Conservation (phyloP, 64 coral and sea anemone genomes). For the Stichodactyla mertensii region DNA sequence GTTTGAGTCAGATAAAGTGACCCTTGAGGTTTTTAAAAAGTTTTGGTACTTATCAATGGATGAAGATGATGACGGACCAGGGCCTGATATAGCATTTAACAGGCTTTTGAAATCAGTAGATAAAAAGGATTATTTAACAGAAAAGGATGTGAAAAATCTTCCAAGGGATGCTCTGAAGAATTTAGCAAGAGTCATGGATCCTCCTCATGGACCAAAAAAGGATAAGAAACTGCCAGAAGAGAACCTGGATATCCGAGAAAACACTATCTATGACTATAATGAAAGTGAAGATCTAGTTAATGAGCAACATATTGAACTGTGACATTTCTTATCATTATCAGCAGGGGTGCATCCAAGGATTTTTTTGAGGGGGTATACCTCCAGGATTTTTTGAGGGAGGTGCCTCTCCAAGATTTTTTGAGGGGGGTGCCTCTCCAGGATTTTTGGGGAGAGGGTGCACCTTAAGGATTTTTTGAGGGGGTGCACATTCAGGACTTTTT, state of each 20-base stretch:
- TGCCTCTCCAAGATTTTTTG: too few species aligned
- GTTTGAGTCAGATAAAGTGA: constrained; percentile 60
- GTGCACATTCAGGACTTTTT: too few species aligned
- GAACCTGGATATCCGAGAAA: not conserved
- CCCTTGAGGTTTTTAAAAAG: constrained; percentile 47
- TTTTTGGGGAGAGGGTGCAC: too few species aligned
- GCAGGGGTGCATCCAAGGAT: too few species aligned
- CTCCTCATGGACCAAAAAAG: constrained; percentile 67
- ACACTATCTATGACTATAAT: not conserved
- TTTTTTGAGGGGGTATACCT: too few species aligned
- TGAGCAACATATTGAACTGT: not conserved
- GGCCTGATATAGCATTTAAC: constrained; percentile 20
- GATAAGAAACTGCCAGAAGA: not conserved
- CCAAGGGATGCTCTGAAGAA: constrained; percentile 57
- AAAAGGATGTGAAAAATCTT: constrained; percentile 54
- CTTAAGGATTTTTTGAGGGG: too few species aligned
- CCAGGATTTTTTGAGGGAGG: too few species aligned
- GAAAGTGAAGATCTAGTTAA: not conserved
- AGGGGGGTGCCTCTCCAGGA: too few species aligned
- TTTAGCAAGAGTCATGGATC: constrained; percentile 73
- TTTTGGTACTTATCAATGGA: constrained; percentile 48
- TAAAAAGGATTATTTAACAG: constrained; percentile 50
- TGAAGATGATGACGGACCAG: constrained; percentile 31
- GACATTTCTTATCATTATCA: not conserved
- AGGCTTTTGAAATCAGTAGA: constrained; percentile 43